A percentile compares a stretch with the other conserved stretches of the same genome.
Conservation (phyloP, 2,797 vertebrate species). For the Monodelphis domestica region DNA sequence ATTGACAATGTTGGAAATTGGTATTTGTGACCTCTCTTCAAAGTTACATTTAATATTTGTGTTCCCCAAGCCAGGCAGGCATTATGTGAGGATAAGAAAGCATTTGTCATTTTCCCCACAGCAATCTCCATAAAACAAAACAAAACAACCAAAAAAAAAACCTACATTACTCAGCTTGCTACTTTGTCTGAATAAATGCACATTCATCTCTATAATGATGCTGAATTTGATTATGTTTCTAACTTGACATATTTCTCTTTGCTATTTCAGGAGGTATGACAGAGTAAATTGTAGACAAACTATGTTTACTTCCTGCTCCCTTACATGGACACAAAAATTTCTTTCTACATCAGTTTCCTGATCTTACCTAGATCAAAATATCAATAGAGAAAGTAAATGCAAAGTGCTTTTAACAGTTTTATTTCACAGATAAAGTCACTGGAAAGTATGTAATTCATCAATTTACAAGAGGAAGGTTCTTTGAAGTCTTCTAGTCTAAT, state of each 20-base stretch:
- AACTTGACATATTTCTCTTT: slow-evolving; percentile 8
- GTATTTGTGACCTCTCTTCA: not conserved
- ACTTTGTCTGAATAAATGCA: not conserved
- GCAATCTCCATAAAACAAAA: not conserved
- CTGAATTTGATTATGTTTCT: not conserved
- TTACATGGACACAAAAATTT: not conserved
- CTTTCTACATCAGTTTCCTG: slow-evolving; percentile 14
- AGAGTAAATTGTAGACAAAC: not conserved
- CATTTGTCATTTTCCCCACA: not conserved
- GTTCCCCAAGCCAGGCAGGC: not conserved
- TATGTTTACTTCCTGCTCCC: not conserved
- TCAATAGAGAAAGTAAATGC: not conserved
- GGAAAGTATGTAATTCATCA: not conserved
- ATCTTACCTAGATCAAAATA: not conserved
- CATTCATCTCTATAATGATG: not conserved
- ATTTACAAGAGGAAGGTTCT: not conserved
- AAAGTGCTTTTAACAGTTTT: slow-evolving; percentile 10
- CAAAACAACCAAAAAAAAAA: not conserved
- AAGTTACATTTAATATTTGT: not conserved
- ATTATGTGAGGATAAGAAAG: not conserved
- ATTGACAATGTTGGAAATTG: not conserved
- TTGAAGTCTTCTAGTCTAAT: not conserved
- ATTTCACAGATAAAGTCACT: not conserved
- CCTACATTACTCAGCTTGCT: not conserved
- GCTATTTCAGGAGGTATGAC: not conserved